These are phyloP conservation scores for Plecotus auritus DNA, from an alignment of 2,113 vertebrate species.

Conservation along the genomic window DNA sequence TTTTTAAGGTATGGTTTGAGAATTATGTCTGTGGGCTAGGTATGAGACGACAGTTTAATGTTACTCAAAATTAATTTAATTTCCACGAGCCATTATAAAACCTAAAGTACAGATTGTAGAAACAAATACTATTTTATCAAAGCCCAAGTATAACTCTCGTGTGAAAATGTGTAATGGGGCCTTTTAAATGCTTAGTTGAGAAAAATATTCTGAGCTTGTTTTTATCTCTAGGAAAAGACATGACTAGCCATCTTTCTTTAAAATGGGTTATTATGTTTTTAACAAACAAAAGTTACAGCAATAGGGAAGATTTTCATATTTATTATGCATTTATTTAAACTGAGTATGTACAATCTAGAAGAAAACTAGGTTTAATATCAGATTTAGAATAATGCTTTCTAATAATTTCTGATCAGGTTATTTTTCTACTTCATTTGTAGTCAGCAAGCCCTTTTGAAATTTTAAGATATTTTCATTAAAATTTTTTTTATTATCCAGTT, in stretches of 20 bases:
- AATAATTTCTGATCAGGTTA: neutral
- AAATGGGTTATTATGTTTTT: neutral
- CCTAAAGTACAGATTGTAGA: neutral
- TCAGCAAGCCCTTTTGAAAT: neutral
- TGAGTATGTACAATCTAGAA: neutral
- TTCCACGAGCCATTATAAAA: neutral
- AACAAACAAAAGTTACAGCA: conserved; percentile 8
- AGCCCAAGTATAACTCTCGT: neutral
- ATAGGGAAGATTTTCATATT: neutral
- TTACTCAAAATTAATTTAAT: conserved; percentile 17
- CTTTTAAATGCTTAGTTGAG: neutral
- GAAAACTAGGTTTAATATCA: conserved; percentile 32
- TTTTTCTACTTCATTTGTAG: neutral
- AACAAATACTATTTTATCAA: conserved; percentile 7
- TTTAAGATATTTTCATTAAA: neutral
- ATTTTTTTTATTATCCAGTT: neutral
- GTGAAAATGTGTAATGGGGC: neutral
- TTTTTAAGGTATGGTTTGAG: neutral
- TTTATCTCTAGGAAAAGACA: conserved; percentile 29
- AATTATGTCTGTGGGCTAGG: neutral
- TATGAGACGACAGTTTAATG: neutral
- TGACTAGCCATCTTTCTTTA: conserved; percentile 6
- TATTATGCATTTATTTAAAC: neutral
- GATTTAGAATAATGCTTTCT: neutral
- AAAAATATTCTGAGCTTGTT: neutral